Percentiles rank a stretch among this genome's conserved stretches.
Evolutionary conservation across 1,140 invertebrate species (phyloP).

Genomic region (Drosophila tsacasi): DNA sequence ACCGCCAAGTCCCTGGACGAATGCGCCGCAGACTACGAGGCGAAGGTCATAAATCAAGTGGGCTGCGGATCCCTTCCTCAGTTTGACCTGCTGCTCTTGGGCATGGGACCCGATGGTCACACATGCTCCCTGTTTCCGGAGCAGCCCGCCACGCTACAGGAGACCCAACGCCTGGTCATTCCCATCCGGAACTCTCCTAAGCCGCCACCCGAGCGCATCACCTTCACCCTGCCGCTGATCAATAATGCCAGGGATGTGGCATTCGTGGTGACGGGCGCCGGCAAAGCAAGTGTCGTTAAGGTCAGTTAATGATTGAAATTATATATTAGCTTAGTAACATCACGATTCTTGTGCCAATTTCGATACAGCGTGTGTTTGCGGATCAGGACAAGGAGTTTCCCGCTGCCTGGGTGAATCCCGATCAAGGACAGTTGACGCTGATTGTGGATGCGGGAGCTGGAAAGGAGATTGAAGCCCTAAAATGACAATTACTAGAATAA

Average conservation of each 20-base stretch:
- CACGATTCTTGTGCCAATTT: not conserved
- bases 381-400: constrained; percentile 54
- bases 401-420: constrained; percentile 60
- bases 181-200: constrained; percentile 97
- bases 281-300: constrained; percentile 96
- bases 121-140: constrained; percentile 98
- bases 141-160: constrained; percentile 89
- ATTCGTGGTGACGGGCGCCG: constrained; percentile 93
- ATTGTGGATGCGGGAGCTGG: constrained; percentile 53
- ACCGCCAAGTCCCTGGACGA: constrained; percentile 90
- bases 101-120: constrained; percentile 99
- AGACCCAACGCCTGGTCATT: constrained; percentile 90
- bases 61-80: constrained; percentile 87
- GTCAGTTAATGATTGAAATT: constrained; percentile 32
- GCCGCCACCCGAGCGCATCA: constrained; percentile 95
- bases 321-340: not conserved
- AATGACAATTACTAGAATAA: constrained; percentile 3
- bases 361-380: constrained; percentile 55
- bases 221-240: constrained; percentile 96
- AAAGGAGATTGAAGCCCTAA: constrained; percentile 1
- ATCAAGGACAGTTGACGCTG: constrained; percentile 56
- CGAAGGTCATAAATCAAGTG: constrained; percentile 88
- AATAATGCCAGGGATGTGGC: constrained; percentile 94
- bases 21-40: constrained; percentile 93
- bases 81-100: constrained; percentile 96